A percentile compares a stretch with the other conserved stretches of the same genome.
Conservation (phyloP, 2,113 vertebrate species). For the Camelus dromedarius region DNA sequence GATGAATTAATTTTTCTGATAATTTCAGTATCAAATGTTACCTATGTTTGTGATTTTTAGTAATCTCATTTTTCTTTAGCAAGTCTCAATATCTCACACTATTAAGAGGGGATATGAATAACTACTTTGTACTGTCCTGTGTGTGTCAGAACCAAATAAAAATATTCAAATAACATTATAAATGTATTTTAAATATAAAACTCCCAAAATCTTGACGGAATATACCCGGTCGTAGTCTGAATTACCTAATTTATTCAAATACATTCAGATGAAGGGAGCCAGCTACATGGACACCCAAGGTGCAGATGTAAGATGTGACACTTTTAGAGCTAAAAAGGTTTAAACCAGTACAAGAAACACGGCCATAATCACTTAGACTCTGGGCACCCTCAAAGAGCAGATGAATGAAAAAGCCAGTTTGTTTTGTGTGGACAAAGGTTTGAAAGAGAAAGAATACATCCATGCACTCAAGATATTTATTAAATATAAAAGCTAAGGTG, state of each 20-base stretch:
- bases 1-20: not conserved
- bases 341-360: not conserved
- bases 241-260: not conserved
- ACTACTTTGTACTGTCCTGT: not conserved
- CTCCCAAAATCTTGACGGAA: not conserved
- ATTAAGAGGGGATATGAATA: not conserved
- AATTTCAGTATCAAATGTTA: not conserved
- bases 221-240: not conserved
- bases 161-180: not conserved
- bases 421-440: not conserved
- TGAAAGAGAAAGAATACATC: not conserved
- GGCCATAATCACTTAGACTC: not conserved
- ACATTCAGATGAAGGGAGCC: not conserved
- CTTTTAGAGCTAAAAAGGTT: not conserved
- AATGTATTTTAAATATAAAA: not conserved
- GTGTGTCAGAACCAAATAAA: not conserved
- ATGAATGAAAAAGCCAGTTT: not conserved
- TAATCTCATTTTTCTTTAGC: not conserved
- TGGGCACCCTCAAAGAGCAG: too few species aligned
- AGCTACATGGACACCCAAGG: not conserved
- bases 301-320: not conserved
- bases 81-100: not conserved
- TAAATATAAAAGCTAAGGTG: not conserved
- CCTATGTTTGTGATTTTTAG: not conserved
- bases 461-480: not conserved